Conservation (phyloP, 2,888 invertebrate genomes). For the Oscheius onirici region DNA sequence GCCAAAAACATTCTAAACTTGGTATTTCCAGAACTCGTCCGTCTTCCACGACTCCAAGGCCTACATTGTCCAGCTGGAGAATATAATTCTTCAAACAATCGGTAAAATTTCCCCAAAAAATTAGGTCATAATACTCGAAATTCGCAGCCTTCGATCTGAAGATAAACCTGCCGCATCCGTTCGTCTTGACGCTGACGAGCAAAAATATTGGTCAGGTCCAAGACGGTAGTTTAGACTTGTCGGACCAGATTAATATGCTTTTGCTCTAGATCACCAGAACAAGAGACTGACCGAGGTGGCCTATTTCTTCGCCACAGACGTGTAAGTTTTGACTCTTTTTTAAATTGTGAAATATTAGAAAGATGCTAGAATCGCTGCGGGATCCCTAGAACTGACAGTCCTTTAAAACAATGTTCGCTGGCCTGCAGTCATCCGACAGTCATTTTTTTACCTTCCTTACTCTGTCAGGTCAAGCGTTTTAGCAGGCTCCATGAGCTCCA, state of each 20-base stretch:
- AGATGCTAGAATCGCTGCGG: too few species aligned
- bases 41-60: conserved; percentile 79
- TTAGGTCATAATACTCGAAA: conserved; percentile 8
- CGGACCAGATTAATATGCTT: conserved; percentile 3
- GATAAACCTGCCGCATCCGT: conserved; percentile 96
- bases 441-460: too few species aligned
- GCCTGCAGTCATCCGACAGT: too few species aligned
- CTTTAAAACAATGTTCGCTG: too few species aligned
- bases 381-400: too few species aligned
- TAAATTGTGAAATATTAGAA: neutral
- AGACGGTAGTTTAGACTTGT: conserved; percentile 12
- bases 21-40: conserved; percentile 75
- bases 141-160: conserved; percentile 87
- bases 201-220: conserved; percentile 76
- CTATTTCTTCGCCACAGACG: conserved; percentile 98
- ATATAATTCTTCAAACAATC: conserved; percentile 92
- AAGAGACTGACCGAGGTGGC: conserved; percentile 95
- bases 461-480: too few species aligned
- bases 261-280: conserved; percentile 71
- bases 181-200: conserved; percentile 90
- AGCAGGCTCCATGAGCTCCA: too few species aligned
- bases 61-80: conserved; percentile 95
- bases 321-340: conserved; percentile 75
- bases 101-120: conserved; percentile 75
- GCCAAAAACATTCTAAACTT: neutral